Percentiles rank a stretch among this genome's conserved stretches.
Evolutionary conservation across 2,888 invertebrate species (phyloP).

Genomic region (Hylaea fasciaria): DNA sequence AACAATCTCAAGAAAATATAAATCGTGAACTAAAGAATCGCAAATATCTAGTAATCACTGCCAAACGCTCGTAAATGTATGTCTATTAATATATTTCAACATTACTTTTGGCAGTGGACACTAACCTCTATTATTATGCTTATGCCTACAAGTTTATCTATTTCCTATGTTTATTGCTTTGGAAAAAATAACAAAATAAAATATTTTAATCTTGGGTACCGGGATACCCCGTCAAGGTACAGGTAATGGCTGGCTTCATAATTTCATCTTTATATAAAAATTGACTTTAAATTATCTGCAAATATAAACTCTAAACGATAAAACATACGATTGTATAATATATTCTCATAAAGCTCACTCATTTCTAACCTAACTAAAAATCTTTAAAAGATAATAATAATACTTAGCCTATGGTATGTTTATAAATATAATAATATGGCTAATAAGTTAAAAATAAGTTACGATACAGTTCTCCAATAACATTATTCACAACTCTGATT

Average conservation of each 20-base stretch:
- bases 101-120: constrained; percentile 72
- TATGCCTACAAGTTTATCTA: constrained; percentile 71
- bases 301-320: constrained; percentile 66
- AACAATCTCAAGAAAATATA: constrained; percentile 65
- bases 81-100: constrained; percentile 57
- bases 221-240: constrained; percentile 68
- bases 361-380: constrained; percentile 79
- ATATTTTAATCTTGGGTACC: constrained; percentile 58
- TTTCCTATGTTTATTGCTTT: constrained; percentile 75
- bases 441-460: constrained; percentile 80
- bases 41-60: constrained; percentile 64
- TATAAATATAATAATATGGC: constrained; percentile 83
- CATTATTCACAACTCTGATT: constrained; percentile 50
- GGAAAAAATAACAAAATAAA: constrained; percentile 77
- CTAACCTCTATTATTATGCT: constrained; percentile 71
- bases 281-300: constrained; percentile 68
- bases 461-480: constrained; percentile 68
- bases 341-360: constrained; percentile 82
- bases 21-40: constrained; percentile 51
- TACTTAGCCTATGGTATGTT: constrained; percentile 84
- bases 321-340: constrained; percentile 68
- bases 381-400: constrained; percentile 82
- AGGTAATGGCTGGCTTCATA: constrained; percentile 75
- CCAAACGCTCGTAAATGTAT: constrained; percentile 63
- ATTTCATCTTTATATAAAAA: constrained; percentile 66